Percentiles rank a stretch among this genome's conserved stretches.
phyloP scores from a whole-genome alignment of 2,888 invertebrate genomes.

The Cybosia mesomella region DNA sequence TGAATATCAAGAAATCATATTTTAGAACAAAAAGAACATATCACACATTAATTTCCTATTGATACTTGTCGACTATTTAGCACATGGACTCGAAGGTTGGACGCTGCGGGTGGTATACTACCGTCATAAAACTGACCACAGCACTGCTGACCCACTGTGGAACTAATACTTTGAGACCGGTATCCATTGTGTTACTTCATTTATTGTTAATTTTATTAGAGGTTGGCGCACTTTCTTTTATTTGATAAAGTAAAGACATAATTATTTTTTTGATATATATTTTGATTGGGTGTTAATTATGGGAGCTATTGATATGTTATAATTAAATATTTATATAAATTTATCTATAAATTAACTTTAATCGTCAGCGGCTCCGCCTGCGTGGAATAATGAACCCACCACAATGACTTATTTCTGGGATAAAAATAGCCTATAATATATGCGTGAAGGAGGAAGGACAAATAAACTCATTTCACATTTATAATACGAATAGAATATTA shows the following conservation, averaged over 20 bases:
- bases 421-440: too few species aligned
- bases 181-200: slow-evolving; percentile 64
- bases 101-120: slow-evolving; percentile 81
- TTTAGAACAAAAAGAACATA: slow-evolving; percentile 22
- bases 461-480: too few species aligned
- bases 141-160: slow-evolving; percentile 64
- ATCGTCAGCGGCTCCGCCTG: too few species aligned
- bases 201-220: slow-evolving; percentile 12
- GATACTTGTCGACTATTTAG: slow-evolving; percentile 57
- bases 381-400: too few species aligned
- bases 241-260: neutral
- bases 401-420: too few species aligned
- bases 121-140: slow-evolving; percentile 76
- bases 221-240: slow-evolving; percentile 11
- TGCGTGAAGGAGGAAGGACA: too few species aligned
- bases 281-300: neutral
- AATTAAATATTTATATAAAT: neutral
- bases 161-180: slow-evolving; percentile 49
- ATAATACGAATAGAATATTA: too few species aligned
- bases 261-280: slow-evolving; percentile 2
- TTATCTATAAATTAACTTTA: too few species aligned
- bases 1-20: neutral
- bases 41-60: slow-evolving; percentile 44
- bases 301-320: neutral
- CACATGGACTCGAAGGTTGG: slow-evolving; percentile 56